phyloP scores from a whole-genome alignment of 2,113 vertebrate genomes.

The Typhlomys cinereus region DNA sequence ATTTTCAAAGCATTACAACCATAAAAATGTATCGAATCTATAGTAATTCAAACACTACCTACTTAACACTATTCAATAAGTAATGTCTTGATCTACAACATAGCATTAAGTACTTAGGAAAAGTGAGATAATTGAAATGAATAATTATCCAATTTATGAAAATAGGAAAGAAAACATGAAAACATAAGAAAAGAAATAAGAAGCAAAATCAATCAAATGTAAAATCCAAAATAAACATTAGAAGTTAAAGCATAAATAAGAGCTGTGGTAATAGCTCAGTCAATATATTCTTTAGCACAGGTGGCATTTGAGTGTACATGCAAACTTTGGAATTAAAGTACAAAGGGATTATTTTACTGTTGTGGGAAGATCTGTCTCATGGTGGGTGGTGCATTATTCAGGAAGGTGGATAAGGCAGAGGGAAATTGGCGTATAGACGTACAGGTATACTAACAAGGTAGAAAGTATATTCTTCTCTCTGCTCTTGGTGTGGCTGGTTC shows the following conservation, averaged over 20 bases:
- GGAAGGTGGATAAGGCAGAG: too few species aligned
- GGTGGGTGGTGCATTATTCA: too few species aligned
- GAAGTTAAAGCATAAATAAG: too few species aligned
- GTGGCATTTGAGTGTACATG: too few species aligned
- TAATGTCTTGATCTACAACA: neutral
- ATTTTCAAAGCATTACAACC: neutral
- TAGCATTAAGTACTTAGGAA: neutral
- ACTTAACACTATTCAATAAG: neutral
- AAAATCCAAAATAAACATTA: neutral
- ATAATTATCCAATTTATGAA: neutral
- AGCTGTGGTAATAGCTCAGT: accelerated
- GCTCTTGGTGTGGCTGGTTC: too few species aligned
- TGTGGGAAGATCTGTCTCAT: too few species aligned
- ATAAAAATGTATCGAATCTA: neutral
- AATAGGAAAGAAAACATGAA: neutral
- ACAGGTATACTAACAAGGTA: too few species aligned
- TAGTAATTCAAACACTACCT: neutral
- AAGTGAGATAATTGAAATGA: neutral
- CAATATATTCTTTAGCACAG: neutral
- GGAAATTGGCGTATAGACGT: too few species aligned
- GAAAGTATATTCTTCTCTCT: too few species aligned
- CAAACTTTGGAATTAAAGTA: too few species aligned
- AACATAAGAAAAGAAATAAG: neutral
- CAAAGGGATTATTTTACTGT: too few species aligned
- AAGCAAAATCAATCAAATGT: neutral